phyloP scores from a whole-genome alignment of 2,797 vertebrate genomes.

The Hapalemur alaotrensis region DNA sequence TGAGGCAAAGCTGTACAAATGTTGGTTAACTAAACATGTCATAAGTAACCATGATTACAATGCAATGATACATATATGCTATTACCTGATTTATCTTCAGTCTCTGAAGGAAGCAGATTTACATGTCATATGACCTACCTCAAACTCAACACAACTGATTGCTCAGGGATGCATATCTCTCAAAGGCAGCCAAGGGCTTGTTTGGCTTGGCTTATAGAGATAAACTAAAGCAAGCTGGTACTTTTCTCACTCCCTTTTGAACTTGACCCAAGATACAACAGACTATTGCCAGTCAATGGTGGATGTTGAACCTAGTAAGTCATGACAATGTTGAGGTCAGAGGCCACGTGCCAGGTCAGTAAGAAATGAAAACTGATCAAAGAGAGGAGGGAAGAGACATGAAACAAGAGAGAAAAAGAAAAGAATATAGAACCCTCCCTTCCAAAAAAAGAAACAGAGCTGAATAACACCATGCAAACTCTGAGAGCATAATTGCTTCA shows the following conservation, averaged over 20 bases:
- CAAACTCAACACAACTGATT: neutral
- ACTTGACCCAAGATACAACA: slow-evolving; percentile 21
- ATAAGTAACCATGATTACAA: neutral
- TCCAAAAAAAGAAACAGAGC: neutral
- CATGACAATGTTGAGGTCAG: neutral
- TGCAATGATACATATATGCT: neutral
- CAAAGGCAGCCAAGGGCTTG: neutral
- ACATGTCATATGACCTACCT: neutral
- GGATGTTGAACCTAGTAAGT: neutral
- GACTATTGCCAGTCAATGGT: neutral
- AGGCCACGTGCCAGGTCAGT: slow-evolving; percentile 16
- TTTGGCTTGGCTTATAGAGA: neutral
- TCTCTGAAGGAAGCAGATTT: neutral
- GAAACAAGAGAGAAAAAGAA: neutral
- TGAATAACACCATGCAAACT: neutral
- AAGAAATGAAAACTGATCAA: slow-evolving; percentile 31
- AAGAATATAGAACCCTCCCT: neutral
- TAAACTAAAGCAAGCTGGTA: neutral
- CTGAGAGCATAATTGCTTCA: neutral
- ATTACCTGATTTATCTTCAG: neutral
- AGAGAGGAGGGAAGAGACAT: neutral
- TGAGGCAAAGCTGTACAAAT: neutral
- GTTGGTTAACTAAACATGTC: neutral
- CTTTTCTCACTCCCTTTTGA: neutral
- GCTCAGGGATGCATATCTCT: neutral